These are phyloP conservation scores for Dolichallabes microphthalmus DNA, from an alignment of 2,113 vertebrate species.

Conservation along the genomic window DNA sequence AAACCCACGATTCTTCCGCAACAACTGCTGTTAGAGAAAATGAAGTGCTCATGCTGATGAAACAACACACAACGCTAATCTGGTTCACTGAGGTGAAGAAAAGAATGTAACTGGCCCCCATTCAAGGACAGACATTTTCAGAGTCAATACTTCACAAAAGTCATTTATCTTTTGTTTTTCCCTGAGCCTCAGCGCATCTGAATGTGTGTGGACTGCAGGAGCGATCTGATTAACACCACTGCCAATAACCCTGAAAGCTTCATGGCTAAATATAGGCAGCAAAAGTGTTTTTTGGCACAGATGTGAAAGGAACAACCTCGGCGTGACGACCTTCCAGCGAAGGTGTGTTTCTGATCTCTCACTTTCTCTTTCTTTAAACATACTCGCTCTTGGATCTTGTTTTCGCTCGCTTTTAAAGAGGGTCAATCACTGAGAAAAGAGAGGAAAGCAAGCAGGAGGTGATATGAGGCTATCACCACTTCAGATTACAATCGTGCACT, in stretches of 20 bases:
- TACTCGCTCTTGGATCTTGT: not conserved
- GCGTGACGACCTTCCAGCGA: not conserved
- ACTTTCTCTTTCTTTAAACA: not conserved
- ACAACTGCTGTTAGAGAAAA: too few species aligned
- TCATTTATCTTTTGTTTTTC: not conserved
- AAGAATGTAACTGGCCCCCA: conserved; percentile 36
- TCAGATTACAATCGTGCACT: not conserved
- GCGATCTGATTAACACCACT: not conserved
- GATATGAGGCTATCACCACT: not conserved
- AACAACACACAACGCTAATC: conserved; percentile 35
- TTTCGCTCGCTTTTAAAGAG: not conserved
- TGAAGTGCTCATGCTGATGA: not conserved
- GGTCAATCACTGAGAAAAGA: not conserved
- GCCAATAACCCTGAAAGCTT: not conserved
- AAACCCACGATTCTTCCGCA: not conserved
- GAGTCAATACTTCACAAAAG: conserved; percentile 23
- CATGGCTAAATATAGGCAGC: not conserved
- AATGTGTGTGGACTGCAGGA: not conserved
- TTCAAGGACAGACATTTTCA: conserved; percentile 35
- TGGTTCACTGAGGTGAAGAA: conserved; percentile 24
- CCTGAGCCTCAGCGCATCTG: not conserved
- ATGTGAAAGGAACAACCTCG: not conserved
- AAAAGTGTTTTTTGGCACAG: not conserved
- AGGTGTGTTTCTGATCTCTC: not conserved
- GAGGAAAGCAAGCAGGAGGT: not conserved